Evolutionary conservation across 2,888 invertebrate species (phyloP), one percentile per base, ranked within the genome.

Genomic region (Salpingus planirostris): DNA sequence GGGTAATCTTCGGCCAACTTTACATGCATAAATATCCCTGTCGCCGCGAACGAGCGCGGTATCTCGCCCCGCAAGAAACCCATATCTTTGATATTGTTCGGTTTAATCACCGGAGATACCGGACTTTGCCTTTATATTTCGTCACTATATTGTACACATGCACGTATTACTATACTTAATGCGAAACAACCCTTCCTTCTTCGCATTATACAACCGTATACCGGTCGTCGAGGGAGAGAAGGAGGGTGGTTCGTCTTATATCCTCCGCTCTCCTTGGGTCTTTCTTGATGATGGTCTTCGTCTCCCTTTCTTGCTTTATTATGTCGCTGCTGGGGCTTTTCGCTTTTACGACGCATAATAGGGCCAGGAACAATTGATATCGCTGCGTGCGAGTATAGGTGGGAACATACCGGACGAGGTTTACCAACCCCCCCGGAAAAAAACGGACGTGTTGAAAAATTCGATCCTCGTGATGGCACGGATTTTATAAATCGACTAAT

Each of bases 11-110:
- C 49, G 57, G 57, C 52, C 57, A 59, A 59, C 56, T 60, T 58
- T 59, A 59, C 58, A 59, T 59, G 50, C 57, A 60, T 60, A 60
- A 60, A 60, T 60, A 60, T 60, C 55, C 58, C 52, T 50, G 54
- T 56, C 5, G 5, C 5, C 18, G 18, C 18, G 18, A 18, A 18
- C 5, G 18, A 18, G 5, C 5, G 36, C 25, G 31, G 27, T 47
- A 57, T 54, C 54, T 55, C 54, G 45, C 32, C 42, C 46, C 46
- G 50, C 57, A 55, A 55, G 56, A 56, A 57, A 54, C 52, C 56
- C 56, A 54, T 57, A 58, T 59, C 59, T 59, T 57, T 57, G 57
- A 57, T 58, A 56, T 57, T 57, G 55, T 57, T 55, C n/a, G 54
- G 54, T 54, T 52, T 58, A 57, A 58, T 57, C 54, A 51, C 52